Evolutionary conservation across 53 echinoderm and acorn worm species (phyloP).

Genomic region (Patiria pectinifera): DNA sequence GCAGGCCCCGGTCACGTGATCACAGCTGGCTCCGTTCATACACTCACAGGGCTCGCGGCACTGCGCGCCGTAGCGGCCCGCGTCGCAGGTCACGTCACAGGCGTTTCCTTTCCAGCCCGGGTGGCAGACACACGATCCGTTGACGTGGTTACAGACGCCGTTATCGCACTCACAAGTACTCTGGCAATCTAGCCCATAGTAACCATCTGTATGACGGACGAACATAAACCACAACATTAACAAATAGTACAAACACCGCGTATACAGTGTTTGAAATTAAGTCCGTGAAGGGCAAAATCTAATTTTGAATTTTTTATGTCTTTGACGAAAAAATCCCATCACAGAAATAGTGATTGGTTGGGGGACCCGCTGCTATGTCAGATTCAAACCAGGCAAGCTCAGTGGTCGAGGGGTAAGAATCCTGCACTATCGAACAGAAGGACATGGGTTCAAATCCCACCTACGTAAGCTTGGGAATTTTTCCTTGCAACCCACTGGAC

Average conservation of each 20-base stretch:
- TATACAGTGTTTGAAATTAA: neutral
- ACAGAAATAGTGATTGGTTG: too few relatives aligned
- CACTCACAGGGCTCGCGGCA: constrained; percentile 66
- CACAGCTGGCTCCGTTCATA: constrained; percentile 68
- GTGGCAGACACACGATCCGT: constrained; percentile 62
- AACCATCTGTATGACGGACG: constrained; percentile 23
- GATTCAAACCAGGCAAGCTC: too few relatives aligned
- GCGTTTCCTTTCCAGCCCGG: constrained; percentile 64
- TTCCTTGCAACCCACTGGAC: too few relatives aligned
- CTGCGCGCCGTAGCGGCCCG: constrained; percentile 67
- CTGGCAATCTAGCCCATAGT: constrained; percentile 24
- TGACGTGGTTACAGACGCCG: constrained; percentile 45
- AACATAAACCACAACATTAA: neutral
- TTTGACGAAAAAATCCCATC: too few relatives aligned
- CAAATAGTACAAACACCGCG: neutral
- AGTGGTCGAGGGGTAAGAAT: too few relatives aligned
- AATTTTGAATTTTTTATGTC: too few relatives aligned
- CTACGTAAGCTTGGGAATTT: too few relatives aligned
- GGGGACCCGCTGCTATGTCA: too few relatives aligned
- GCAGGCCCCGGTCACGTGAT: constrained; percentile 64
- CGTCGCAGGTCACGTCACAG: constrained; percentile 63
- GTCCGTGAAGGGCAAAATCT: too few relatives aligned
- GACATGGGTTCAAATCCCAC: too few relatives aligned
- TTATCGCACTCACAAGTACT: constrained; percentile 30
- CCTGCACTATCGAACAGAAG: too few relatives aligned